Base-by-base conservation (phyloP, 2,888 invertebrate species). In the Nemotelus nigrinus region DNA sequence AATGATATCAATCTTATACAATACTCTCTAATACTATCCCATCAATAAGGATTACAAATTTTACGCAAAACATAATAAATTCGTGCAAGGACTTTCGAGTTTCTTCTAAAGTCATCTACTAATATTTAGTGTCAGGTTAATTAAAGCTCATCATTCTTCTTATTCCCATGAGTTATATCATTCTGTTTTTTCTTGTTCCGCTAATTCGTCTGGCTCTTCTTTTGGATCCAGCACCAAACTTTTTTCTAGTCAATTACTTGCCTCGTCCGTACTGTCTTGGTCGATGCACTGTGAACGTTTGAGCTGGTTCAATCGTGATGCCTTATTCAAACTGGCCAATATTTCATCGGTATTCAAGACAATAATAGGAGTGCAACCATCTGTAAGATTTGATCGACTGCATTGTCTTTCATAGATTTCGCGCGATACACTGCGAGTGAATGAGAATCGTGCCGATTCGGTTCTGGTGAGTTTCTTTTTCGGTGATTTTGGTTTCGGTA, bases 351-450 rank as follows among this genome's bases (percentile, higher is more conserved):
- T 82, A 77, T 87, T 86, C 2, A 87, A 83, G 7, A 87, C 86
- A 77, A 87, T 81, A 67, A 87, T 87, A 0, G 87, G 88, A 43
- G 87, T 87, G 74, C 87, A 87, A 7, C 87, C 88, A 80, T 87
- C 87, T 80, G 85, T 86, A 39, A 87, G 84, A 80, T 86, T 86
- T 60, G 85, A 85, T 78, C 84, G 84, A 67, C 80, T 80, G n/a
- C 47, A 43, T 80, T 87, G 87, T 47, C 84, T 85, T 79, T 88
- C 87, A 82, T 85, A 88, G 53, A 86, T 85, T 79, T 88, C 87
- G 41, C 85, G 82, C 3, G 88, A 88, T 76, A 88, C 88, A 79
- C 87, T 87, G 82, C 87, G 85, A 58, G 87, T 87, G 78, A 87
- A 87, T 60, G 87, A 87, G 83, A 87, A 87, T 10, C 88, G 85